Conservation (phyloP, 2,113 vertebrate species). For the Grus americana region DNA sequence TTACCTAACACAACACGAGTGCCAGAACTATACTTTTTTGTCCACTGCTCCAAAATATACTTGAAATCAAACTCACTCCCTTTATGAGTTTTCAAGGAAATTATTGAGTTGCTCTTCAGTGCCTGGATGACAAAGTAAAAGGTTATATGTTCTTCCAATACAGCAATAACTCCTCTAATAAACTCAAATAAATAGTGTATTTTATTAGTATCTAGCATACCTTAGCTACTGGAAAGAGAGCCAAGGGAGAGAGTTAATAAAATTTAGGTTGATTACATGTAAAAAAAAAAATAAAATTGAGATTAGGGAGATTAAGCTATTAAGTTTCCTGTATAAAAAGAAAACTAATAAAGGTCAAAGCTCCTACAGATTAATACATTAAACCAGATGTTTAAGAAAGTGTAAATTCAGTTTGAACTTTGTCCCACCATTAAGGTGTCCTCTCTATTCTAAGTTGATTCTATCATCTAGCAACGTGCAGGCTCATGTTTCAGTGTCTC, state of each 20-base stretch:
- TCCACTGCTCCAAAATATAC: constrained; percentile 83
- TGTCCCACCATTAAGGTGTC: not conserved
- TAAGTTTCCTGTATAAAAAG: not conserved
- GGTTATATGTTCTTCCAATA: not conserved
- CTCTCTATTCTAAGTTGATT: not conserved
- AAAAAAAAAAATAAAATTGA: not conserved
- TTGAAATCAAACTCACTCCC: constrained; percentile 69
- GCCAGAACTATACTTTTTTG: constrained; percentile 70
- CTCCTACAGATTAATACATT: not conserved
- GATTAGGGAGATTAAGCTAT: not conserved
- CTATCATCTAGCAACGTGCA: not conserved
- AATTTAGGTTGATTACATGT: not conserved
- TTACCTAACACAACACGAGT: constrained; percentile 84
- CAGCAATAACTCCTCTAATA: not conserved
- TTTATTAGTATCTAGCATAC: not conserved
- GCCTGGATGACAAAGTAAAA: constrained; percentile 58
- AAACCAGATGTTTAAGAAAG: not conserved
- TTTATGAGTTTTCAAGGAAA: constrained; percentile 83
- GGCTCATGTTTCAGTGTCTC: not conserved
- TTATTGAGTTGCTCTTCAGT: constrained; percentile 75
- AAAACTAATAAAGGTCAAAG: not conserved
- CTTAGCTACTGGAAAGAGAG: not conserved
- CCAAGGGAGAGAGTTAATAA: not conserved
- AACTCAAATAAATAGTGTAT: not conserved
- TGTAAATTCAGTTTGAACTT: not conserved